Percentiles rank a stretch among this genome's conserved stretches.
These are phyloP conservation scores for Oreochromis mossambicus DNA, from an alignment of 2,797 vertebrate genomes.

Conservation along the genomic window DNA sequence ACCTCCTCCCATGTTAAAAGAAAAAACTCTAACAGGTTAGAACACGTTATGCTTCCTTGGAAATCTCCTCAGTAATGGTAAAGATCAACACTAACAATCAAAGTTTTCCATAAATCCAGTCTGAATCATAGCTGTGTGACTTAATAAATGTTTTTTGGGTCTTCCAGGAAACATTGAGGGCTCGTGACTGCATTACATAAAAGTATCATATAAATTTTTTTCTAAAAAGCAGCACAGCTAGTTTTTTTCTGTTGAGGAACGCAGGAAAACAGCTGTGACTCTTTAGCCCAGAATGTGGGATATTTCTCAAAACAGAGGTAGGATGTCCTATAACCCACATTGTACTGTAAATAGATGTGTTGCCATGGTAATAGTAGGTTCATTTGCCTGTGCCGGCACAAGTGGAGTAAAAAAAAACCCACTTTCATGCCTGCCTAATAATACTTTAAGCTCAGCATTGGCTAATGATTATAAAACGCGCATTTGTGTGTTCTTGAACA, in stretches of 20 bases:
- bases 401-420: neutral
- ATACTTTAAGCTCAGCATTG: neutral
- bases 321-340: constrained; percentile 22
- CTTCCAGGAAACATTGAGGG: neutral
- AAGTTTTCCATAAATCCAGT: neutral
- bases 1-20: neutral
- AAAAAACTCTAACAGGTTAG: constrained; percentile 35
- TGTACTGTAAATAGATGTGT: constrained; percentile 58
- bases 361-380: constrained; percentile 50
- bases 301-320: constrained; percentile 16
- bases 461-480: neutral
- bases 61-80: neutral
- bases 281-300: neutral
- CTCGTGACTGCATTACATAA: neutral
- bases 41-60: constrained; percentile 33
- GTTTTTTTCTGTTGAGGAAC: neutral
- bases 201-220: neutral
- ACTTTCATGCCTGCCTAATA: constrained; percentile 1
- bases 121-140: neutral
- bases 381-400: neutral
- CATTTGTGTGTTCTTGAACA: neutral
- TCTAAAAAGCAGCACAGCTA: neutral
- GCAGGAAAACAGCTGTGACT: neutral
- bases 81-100: neutral
- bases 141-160: neutral